Percentiles rank a stretch among this genome's conserved stretches.
Evolutionary conservation across 1,140 invertebrate species (phyloP).

Genomic region (Ruditapes philippinarum): DNA sequence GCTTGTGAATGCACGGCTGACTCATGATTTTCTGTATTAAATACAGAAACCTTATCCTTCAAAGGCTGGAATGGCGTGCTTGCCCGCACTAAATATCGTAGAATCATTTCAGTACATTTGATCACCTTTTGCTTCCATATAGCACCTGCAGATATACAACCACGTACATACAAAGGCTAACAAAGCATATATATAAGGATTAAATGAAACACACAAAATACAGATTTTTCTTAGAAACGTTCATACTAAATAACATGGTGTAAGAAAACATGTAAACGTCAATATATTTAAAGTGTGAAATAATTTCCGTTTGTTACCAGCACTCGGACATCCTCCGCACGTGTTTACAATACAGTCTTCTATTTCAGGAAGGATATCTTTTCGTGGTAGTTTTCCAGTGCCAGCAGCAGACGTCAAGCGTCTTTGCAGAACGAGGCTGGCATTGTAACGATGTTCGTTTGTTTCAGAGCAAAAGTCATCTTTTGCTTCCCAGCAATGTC

Average conservation of each 20-base stretch:
- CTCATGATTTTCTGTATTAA: conserved; percentile 59
- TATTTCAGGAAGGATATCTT: conserved; percentile 64
- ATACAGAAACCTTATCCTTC: conserved; percentile 53
- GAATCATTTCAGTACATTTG: conserved; percentile 50
- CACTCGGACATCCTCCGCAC: conserved; percentile 65
- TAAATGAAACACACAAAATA: no score
- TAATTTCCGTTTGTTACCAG: conserved; percentile 27
- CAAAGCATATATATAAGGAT: no score
- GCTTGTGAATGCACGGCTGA: conserved; percentile 67
- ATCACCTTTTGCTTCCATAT: conserved; percentile 63
- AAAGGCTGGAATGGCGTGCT: conserved; percentile 60
- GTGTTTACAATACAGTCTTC: conserved; percentile 54
- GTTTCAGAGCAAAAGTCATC: conserved; percentile 26
- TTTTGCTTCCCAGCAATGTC: conserved; percentile 11
- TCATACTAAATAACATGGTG: no score
- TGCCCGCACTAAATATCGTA: conserved; percentile 52
- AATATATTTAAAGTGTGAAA: no score
- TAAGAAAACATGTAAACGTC: no score
- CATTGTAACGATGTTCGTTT: conserved; percentile 31
- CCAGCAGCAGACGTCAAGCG: conserved; percentile 67
- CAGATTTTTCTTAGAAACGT: no score
- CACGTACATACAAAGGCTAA: no score
- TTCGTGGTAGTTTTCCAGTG: conserved; percentile 36
- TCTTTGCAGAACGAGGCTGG: conserved; percentile 42
- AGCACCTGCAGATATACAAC: conserved; percentile 19